phyloP scores from a whole-genome alignment of 92 coral and sea anemone species.

The Virgularia gustaviana region DNA sequence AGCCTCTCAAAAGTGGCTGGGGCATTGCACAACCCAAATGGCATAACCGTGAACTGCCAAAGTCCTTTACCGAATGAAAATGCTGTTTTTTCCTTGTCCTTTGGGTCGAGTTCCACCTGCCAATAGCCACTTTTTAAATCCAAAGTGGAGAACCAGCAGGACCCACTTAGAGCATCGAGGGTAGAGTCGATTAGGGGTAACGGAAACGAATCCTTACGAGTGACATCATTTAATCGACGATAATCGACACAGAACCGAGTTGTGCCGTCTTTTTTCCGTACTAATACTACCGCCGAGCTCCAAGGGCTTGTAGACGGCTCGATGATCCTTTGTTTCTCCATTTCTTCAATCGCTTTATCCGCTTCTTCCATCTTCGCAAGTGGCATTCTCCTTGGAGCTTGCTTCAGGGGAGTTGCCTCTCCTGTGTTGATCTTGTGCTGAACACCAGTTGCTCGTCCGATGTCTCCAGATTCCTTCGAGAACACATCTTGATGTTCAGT shows the following conservation, averaged over 20 bases:
- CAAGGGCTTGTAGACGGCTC: background rate
- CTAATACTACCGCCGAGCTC: background rate
- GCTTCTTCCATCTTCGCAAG: background rate
- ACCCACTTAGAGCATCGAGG: background rate
- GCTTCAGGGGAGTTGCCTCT: background rate
- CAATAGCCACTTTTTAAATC: background rate
- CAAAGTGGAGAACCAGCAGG: background rate
- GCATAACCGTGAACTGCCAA: too few species aligned
- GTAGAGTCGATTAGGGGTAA: background rate
- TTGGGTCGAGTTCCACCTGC: background rate
- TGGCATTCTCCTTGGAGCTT: background rate
- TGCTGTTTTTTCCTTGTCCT: background rate
- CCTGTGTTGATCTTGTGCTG: background rate
- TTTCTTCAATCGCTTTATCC: background rate
- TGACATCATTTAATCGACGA: background rate
- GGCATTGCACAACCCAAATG: too few species aligned
- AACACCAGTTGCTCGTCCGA: background rate
- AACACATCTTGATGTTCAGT: background rate
- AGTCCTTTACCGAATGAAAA: too few species aligned
- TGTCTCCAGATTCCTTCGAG: background rate
- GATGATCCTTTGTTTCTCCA: background rate
- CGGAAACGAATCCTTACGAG: background rate
- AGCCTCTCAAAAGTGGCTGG: slow-evolving; percentile 18
- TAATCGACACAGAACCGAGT: background rate
- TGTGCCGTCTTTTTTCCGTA: background rate